A percentile compares a stretch with the other conserved stretches of the same genome.
phyloP scores from a whole-genome alignment of 2,797 vertebrate genomes.

The Sebastes umbrosus region DNA sequence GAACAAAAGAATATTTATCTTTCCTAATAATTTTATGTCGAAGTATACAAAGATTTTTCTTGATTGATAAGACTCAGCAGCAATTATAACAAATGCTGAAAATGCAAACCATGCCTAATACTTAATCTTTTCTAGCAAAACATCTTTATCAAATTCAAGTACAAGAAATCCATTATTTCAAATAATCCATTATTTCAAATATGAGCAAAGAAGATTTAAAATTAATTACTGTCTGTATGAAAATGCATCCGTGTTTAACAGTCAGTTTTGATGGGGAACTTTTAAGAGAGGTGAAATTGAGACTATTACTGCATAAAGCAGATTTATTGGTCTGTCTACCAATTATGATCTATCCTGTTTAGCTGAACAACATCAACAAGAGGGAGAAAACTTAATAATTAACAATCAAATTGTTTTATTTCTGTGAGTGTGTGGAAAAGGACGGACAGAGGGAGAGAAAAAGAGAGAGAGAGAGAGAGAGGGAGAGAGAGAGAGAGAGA shows the following conservation, averaged over 20 bases:
- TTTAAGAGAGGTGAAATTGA: conserved; percentile 55
- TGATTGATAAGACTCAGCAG: conserved; percentile 35
- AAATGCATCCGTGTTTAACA: conserved; percentile 42
- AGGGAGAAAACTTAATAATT: conserved; percentile 30
- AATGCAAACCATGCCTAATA: conserved; percentile 49
- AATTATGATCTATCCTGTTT: conserved; percentile 50
- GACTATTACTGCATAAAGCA: conserved; percentile 47
- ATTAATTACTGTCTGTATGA: conserved; percentile 51
- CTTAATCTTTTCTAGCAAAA: conserved; percentile 29
- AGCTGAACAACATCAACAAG: conserved; percentile 40
- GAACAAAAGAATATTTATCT: conserved; percentile 23
- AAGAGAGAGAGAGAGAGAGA: too few relatives aligned
- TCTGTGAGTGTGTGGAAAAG: conserved; percentile 11
- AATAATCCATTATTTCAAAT: conserved; percentile 58
- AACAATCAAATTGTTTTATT: conserved; percentile 43
- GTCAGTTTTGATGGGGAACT: conserved; percentile 44
- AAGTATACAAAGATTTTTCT: conserved; percentile 15
- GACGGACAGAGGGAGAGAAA: background rate
- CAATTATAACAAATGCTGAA: conserved; percentile 50
- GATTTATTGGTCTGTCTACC: conserved; percentile 53
- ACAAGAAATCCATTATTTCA: conserved; percentile 57
- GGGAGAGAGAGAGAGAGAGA: too few relatives aligned
- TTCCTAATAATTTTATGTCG: conserved; percentile 27
- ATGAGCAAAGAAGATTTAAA: conserved; percentile 40
- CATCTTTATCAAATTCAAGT: conserved; percentile 60